phyloP scores from a whole-genome alignment of 2,113 vertebrate genomes.

The Rhodinocichla rosea region DNA sequence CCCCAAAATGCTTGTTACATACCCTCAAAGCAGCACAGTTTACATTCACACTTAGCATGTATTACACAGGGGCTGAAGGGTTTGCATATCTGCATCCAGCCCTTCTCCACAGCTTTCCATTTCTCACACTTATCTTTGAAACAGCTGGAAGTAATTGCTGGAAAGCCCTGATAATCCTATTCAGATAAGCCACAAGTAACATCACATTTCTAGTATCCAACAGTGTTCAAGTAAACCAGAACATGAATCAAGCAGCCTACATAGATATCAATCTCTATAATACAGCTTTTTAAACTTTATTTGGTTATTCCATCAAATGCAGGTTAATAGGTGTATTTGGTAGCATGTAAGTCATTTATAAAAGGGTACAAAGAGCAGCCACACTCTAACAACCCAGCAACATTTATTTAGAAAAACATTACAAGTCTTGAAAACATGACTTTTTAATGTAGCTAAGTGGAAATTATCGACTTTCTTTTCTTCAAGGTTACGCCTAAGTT shows the following conservation, averaged over 20 bases:
- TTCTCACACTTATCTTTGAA: neutral
- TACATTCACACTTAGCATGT: neutral
- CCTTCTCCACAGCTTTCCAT: neutral
- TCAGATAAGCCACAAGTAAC: neutral
- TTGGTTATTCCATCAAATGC: neutral
- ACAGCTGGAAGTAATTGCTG: neutral
- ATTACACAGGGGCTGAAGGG: neutral
- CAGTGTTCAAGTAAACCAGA: neutral
- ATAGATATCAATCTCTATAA: neutral
- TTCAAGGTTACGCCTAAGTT: neutral
- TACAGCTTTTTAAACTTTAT: neutral
- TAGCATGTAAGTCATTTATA: neutral
- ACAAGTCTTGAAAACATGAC: neutral
- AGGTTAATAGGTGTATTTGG: neutral
- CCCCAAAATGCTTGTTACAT: neutral
- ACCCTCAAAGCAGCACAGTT: neutral
- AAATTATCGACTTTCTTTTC: neutral
- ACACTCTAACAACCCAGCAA: neutral
- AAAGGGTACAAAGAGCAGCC: neutral
- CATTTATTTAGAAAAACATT: neutral
- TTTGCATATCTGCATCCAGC: neutral
- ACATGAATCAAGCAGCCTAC: neutral
- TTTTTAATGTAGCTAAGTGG: neutral
- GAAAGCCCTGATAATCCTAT: neutral
- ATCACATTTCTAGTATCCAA: neutral